Percentiles rank a stretch among this genome's conserved stretches.
Evolutionary conservation across 2,797 vertebrate species (phyloP).

Genomic region (Chaunax sp.): DNA sequence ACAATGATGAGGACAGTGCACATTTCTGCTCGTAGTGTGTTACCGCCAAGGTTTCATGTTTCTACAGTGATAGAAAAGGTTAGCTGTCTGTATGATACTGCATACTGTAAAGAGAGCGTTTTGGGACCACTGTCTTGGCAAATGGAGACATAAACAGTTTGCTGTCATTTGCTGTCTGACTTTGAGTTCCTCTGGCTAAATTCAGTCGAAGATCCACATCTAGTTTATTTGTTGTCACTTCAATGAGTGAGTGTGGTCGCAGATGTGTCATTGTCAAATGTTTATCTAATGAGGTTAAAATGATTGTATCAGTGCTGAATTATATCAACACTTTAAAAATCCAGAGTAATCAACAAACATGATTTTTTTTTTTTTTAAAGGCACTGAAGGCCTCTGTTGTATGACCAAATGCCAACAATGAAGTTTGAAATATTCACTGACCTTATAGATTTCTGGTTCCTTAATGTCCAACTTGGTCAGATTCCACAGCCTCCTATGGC

Average conservation of each 20-base stretch:
- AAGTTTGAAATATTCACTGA: constrained; percentile 67
- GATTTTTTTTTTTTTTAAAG: too few species aligned
- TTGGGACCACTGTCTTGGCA: constrained; percentile 3
- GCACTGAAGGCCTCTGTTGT: background rate
- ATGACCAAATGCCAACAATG: background rate
- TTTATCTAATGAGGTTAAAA: background rate
- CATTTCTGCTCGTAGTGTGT: constrained; percentile 14
- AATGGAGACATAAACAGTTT: constrained; percentile 4
- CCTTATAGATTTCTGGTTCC: constrained; percentile 95
- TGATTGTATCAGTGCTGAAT: background rate
- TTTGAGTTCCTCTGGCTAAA: constrained; percentile 19
- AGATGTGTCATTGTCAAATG: too few species aligned
- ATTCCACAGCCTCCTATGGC: constrained; percentile 66
- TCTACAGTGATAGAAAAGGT: constrained; percentile 16
- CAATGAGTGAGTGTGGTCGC: too few species aligned
- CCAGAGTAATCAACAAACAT: background rate
- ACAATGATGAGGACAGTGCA: background rate
- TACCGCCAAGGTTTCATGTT: background rate
- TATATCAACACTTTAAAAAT: background rate
- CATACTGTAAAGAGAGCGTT: background rate
- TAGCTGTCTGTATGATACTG: background rate
- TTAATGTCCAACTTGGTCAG: constrained; percentile 87
- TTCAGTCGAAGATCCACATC: constrained; percentile 3
- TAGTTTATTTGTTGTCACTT: constrained; percentile 6
- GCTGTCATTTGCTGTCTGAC: constrained; percentile 21